phyloP scores from a whole-genome alignment of 37 sponge, comb jelly and placozoan genomes.

The Ianthella basta region DNA sequence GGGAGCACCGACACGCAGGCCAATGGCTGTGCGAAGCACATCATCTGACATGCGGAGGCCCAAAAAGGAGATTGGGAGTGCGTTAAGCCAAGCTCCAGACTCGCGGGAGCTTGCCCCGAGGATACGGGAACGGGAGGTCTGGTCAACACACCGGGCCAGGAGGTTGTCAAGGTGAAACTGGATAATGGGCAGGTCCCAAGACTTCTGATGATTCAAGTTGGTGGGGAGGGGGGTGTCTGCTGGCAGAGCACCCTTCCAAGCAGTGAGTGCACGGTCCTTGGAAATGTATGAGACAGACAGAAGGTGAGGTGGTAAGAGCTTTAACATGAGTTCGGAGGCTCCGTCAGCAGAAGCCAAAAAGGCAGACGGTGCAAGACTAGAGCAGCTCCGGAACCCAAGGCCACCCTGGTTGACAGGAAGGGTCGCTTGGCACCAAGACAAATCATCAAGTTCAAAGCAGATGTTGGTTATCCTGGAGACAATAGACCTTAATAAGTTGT shows the following conservation, averaged over 20 bases:
- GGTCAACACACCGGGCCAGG: background rate
- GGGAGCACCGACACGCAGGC: no score
- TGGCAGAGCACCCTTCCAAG: background rate
- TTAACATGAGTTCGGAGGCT: no score
- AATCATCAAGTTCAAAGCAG: constrained; percentile 7
- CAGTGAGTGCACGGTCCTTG: background rate
- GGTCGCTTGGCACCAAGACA: constrained; percentile 45
- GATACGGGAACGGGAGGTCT: no score
- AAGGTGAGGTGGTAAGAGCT: no score
- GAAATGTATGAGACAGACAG: background rate
- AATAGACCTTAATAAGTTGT: constrained; percentile 19
- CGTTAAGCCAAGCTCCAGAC: no score
- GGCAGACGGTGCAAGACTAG: constrained; percentile 46
- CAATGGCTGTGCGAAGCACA: no score
- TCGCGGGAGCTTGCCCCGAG: no score
- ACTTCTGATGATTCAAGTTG: background rate
- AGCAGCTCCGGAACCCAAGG: constrained; percentile 36
- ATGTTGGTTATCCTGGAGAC: constrained; percentile 32
- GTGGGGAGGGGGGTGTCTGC: background rate
- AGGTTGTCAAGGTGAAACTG: background rate
- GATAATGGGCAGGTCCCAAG: background rate
- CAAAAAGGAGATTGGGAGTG: no score
- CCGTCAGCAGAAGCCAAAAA: constrained; percentile 55
- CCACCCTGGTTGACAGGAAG: constrained; percentile 48
- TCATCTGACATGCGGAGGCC: no score